Evolutionary conservation across 2,888 invertebrate genomes (phyloP), one percentile per base, ranked within the genome.

Genomic region (Erebia palarica): DNA sequence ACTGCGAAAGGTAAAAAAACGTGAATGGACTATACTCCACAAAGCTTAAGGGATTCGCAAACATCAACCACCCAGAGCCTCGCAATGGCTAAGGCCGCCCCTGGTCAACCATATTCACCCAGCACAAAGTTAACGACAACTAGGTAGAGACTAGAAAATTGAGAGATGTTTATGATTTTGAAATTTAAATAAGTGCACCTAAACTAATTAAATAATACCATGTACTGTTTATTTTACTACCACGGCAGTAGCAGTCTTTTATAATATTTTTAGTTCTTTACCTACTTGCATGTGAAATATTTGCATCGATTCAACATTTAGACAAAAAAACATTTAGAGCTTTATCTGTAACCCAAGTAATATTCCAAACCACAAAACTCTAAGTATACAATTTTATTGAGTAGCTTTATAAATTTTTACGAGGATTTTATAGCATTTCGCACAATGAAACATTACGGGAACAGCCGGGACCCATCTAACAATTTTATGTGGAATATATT

Each of bases 391-490:
- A 70, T 87, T 90, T 90, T 89, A 91, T 89, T 86, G 86, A 88
- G 87, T 85, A 86, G 86, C 86, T 86, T 88, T 89, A 87, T 88
- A 87, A 82, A 87, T 86, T 88, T 89, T 89, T 89, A 90, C 84
- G 88, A 85, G 83, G 75, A 89, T 85, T 89, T 90, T 89, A 89
- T 86, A 78, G 85, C 84, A 84, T 85, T 87, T 87, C 85, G 83
- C 86, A 89, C 88, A 90, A 88, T 89, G 86, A 90, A 90, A 87
- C 84, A 88, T 85, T 84, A 83, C 84, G 80, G 76, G 80, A 85
- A 78, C 79, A 78, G 80, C 79, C 80, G 70, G 73, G 67, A 72
- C 78, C 77, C 77, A 80, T 78, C 77, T 80, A 81, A 81, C 84
- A 78, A 79, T 86, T 87, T 87, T 86, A 87, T 86, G 82, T 80